Base-by-base conservation (phyloP, 1,140 invertebrate species). In the Drosophila subobscura region DNA sequence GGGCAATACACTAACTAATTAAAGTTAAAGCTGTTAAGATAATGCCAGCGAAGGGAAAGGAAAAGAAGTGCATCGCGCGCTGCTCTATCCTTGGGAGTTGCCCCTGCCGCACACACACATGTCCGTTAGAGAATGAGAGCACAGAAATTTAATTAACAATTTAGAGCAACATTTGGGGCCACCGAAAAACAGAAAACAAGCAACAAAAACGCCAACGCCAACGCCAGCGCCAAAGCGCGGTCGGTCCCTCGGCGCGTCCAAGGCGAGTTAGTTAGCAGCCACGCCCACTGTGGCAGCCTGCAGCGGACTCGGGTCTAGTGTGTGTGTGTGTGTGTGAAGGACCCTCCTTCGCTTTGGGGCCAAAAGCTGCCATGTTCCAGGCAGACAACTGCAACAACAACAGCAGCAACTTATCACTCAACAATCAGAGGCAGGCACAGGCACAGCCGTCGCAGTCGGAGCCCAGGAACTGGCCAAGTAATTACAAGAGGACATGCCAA, bases 121-220 rank as follows among this genome's bases (percentile, higher is more conserved):
- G 75, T 72, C 50, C 71, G 59, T 67, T 63, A 23, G 52, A 71
- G 45, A 66, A 78, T 59, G 58, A 79, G 72, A 61, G 58, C 50
- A 78, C 52, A 77, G 76, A 76, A 85, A 85, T 79, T 67, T 85
- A 84, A 84, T 84, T 84, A 84, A 85, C 66, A 84, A 84, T 84
- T 84, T 84, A 76, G 54, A 76, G 63, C 55, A 76, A 66, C 66
- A 85, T 85, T 85, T 63, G 45, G 45, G 56, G 63, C 52, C 49
- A 83, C 40, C 44, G 16, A 73, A 56, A 49, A 56, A 20, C 47
- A 67, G 44, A 58, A 37, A 41, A 29, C 0, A 54, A 65, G 10
- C 52, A 70, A 12, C 20, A 45, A n/a, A 16, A 25, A 56, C 40
- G 29, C 20, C 37, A 44, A 29, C 27, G 25, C 25, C 22, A 52